These are phyloP conservation scores for Gallinago solitaria DNA, from an alignment of 2,797 vertebrate species.

Conservation along the genomic window DNA sequence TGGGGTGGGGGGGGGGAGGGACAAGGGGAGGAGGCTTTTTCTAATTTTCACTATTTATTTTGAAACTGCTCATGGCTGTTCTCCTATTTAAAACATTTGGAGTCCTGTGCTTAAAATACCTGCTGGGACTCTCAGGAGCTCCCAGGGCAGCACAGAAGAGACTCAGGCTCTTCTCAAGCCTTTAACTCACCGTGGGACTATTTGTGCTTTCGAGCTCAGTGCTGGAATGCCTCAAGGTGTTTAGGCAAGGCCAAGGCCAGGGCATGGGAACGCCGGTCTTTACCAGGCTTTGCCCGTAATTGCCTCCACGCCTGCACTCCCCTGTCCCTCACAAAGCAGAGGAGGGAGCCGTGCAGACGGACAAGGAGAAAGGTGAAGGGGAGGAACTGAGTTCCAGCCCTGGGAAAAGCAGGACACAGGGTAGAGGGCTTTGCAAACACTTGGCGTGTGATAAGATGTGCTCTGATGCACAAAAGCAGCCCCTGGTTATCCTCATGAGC, in stretches of 20 bases:
- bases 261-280: constrained; percentile 51
- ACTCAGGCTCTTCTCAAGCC: not conserved
- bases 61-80: not conserved
- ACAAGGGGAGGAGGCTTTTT: not conserved
- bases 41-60: not conserved
- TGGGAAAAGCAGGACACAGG: constrained; percentile 14
- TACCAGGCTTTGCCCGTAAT: not conserved
- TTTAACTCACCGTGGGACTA: not conserved
- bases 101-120: not conserved
- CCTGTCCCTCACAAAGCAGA: not conserved
- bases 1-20: too few relatives aligned
- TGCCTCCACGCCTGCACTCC: not conserved
- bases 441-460: not conserved
- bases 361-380: constrained; percentile 7
- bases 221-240: constrained; percentile 52
- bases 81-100: not conserved
- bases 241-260: constrained; percentile 59
- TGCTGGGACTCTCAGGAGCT: not conserved
- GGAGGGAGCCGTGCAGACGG: not conserved
- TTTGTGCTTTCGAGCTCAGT: not conserved
- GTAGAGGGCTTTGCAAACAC: constrained; percentile 5
- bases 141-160: fast-evolving
- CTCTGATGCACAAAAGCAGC: fast-evolving
- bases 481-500: not conserved
- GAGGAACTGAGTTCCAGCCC: not conserved